Evolutionary conservation across 2,797 vertebrate genomes (phyloP).

Genomic region (Ctenosaura bakeri): DNA sequence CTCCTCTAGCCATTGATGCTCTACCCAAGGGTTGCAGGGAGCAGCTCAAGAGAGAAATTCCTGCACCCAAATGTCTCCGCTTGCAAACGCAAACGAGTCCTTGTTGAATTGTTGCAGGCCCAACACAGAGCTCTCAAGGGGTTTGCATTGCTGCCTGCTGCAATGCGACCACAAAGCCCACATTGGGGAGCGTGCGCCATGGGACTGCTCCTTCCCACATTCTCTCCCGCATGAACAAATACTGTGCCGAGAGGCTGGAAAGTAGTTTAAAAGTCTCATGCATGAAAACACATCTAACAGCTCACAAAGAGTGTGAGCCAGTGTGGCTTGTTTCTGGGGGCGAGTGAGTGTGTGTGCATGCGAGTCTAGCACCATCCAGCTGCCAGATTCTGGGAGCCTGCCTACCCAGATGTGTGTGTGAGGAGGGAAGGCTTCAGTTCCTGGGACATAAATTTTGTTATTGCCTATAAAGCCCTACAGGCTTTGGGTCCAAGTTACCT

Average conservation of each 20-base stretch:
- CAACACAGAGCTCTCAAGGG: background rate
- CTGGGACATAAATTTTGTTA: background rate
- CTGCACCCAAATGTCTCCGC: too few relatives aligned
- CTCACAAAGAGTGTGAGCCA: slow-evolving; percentile 16
- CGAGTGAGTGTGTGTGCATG: too few relatives aligned
- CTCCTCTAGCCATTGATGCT: background rate
- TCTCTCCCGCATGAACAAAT: background rate
- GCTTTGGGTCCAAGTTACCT: too few relatives aligned
- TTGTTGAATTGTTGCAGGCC: background rate
- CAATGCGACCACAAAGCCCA: background rate
- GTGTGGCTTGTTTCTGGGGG: background rate
- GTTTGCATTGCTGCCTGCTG: too few relatives aligned
- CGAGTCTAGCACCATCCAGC: background rate
- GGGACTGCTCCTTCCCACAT: background rate
- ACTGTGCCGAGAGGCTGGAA: background rate
- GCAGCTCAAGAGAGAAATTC: background rate
- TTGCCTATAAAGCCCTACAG: too few relatives aligned
- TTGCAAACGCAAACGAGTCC: background rate
- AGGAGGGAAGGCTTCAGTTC: background rate
- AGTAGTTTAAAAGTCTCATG: background rate
- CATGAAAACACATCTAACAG: slow-evolving; percentile 32
- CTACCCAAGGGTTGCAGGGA: background rate
- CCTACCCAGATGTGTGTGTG: too few relatives aligned
- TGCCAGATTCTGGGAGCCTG: background rate
- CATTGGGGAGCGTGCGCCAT: too few relatives aligned